Evolutionary conservation across 92 coral and sea anemone genomes (phyloP), one percentile per base, ranked within the genome.

Genomic region (Anthopleura xanthogrammica): DNA sequence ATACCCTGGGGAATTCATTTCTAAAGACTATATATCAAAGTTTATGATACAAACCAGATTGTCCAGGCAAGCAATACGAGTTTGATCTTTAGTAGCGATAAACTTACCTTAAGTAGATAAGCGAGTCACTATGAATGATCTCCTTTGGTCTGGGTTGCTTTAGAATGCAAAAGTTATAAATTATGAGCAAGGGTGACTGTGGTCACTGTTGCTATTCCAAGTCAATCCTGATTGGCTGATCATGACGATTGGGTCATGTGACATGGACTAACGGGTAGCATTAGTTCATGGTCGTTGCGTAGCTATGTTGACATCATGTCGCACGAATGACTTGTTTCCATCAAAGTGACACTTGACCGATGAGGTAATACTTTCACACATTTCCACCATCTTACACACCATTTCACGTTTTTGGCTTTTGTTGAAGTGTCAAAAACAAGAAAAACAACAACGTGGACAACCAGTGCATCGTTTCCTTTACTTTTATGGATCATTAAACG

Each of bases 91-190:
- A n/a, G 46, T 46, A 58, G 75, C 4, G 36, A 29, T 68, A 68
- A 68, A 65, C 97, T 76, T 93, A 93, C 97, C 97, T 84, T 84
- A 83, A 73, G 83, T 77, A 79, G 74, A 72, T 48, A 79, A 65
- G 81, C 62, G 42, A 75, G 55, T 77, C 81, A 78, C 83, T 79
- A 60, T 8, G 42, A 89, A 85, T 87, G 90, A 85, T 83, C 86
- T 80, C 89, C 91, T 88, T 77, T 86, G 83, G 92, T 83, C 83
- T 81, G 77, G 77, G 77, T 71, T 81, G 93, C 89, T 87, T 84
- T 85, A 88, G 90, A 91, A 91, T 94, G 92, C 88, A 85, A 88
- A 89, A 89, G 88, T 86, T 91, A 94, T 94, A 86, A 94, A 94
- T 91, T 94, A 94, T 91, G 93, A 83, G 91, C 86, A 77, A 90